Conservation (phyloP, 2,797 vertebrate genomes). For the Macrochelys suwanniensis region DNA sequence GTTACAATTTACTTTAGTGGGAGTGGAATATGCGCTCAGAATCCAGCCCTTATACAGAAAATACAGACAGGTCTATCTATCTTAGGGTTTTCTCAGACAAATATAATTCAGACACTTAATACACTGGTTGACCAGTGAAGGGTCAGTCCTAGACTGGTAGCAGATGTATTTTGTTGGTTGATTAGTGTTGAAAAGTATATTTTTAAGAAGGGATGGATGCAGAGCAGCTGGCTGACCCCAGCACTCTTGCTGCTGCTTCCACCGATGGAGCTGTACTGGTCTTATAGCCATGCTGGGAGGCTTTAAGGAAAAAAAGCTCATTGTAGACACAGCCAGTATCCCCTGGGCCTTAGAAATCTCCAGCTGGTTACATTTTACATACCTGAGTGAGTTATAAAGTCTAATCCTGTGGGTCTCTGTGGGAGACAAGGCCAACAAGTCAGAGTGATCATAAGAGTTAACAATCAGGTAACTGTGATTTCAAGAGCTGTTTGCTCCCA, state of each 20-base stretch:
- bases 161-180: background rate
- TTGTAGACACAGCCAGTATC: background rate
- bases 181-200: background rate
- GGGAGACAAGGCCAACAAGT: background rate
- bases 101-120: background rate
- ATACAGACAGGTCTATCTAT: background rate
- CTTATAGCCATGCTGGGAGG: background rate
- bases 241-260: background rate
- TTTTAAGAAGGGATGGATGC: background rate
- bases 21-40: background rate
- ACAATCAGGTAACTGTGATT: background rate
- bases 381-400: background rate
- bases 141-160: background rate
- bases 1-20: background rate
- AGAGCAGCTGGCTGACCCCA: background rate
- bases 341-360: background rate
- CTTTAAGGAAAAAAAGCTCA: background rate
- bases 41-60: background rate
- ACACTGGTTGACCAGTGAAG: background rate
- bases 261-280: background rate
- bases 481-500: background rate
- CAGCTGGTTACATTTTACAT: background rate
- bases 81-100: background rate
- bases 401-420: background rate
- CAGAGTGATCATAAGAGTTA: background rate